A percentile compares a stretch with the other conserved stretches of the same genome.
Evolutionary conservation across 2,113 vertebrate species (phyloP).

Genomic region (Micromys minutus): DNA sequence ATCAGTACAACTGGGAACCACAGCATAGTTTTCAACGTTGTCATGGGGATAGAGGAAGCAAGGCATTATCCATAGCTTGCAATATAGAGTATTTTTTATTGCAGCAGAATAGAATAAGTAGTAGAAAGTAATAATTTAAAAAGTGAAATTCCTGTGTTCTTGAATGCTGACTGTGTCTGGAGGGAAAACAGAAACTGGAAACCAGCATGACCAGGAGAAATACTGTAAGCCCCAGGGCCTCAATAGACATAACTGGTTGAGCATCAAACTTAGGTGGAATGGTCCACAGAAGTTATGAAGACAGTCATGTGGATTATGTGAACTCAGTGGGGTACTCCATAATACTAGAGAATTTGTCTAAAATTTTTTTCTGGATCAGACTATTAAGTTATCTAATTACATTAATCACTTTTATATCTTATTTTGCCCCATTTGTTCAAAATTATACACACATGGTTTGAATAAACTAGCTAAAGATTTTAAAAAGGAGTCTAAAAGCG

Average conservation of each 20-base stretch:
- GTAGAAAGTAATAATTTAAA: slow-evolving; percentile 67
- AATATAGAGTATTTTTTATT: slow-evolving; percentile 66
- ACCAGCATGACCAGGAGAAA: slow-evolving; percentile 18
- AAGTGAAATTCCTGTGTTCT: slow-evolving; percentile 54
- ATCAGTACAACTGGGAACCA: slow-evolving; percentile 43
- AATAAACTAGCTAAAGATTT: slow-evolving; percentile 15
- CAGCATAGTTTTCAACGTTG: slow-evolving; percentile 67
- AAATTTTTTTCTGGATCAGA: background rate
- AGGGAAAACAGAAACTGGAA: slow-evolving; percentile 47
- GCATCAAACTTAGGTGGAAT: slow-evolving; percentile 4
- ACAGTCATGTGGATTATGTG: background rate
- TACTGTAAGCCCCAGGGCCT: background rate
- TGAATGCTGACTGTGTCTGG: slow-evolving; percentile 46
- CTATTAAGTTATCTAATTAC: slow-evolving; percentile 10
- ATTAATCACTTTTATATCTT: slow-evolving; percentile 3
- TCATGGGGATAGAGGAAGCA: slow-evolving; percentile 55
- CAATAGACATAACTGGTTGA: background rate
- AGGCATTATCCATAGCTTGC: slow-evolving; percentile 70
- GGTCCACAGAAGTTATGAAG: background rate
- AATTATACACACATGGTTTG: background rate
- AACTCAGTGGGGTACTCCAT: background rate
- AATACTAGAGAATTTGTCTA: background rate
- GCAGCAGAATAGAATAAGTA: slow-evolving; percentile 64
- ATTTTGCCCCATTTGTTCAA: background rate
- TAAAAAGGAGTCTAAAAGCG: background rate